A percentile compares a stretch with the other conserved stretches of the same genome.
These are phyloP conservation scores for Siniperca obscura DNA, from an alignment of 2,797 vertebrate genomes.

Conservation along the genomic window DNA sequence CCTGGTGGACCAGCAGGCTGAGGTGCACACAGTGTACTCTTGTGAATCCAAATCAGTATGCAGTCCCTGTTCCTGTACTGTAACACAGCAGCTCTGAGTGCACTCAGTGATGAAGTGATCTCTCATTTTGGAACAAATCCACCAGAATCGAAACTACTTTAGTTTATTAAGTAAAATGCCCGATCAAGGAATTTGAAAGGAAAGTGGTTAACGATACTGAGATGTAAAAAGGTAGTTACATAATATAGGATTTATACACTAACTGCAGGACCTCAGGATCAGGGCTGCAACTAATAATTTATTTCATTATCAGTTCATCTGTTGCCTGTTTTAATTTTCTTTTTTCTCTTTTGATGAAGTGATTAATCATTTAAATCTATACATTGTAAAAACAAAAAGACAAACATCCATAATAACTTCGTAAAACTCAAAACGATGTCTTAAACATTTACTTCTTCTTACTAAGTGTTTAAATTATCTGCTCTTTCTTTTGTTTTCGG, in stretches of 20 bases:
- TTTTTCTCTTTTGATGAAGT: not conserved
- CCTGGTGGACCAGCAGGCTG: slow-evolving; percentile 30
- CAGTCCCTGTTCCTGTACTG: slow-evolving; percentile 24
- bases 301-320: not conserved
- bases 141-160: not conserved
- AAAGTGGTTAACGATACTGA: not conserved
- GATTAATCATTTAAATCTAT: not conserved
- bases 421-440: not conserved
- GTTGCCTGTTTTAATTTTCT: not conserved
- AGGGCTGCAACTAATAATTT: not conserved
- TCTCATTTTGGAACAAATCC: slow-evolving; percentile 26
- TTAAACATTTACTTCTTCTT: not conserved
- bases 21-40: slow-evolving; percentile 18
- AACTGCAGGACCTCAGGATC: not conserved
- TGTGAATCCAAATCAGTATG: slow-evolving; percentile 53
- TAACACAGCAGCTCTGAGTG: slow-evolving; percentile 21
- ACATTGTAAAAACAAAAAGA: not conserved
- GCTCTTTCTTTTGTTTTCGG: not conserved
- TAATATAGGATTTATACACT: not conserved
- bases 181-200: not conserved
- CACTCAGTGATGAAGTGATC: slow-evolving; percentile 8
- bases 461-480: not conserved
- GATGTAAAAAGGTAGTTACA: not conserved
- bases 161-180: not conserved
- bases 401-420: not conserved